Evolutionary conservation across 2,797 vertebrate genomes (phyloP).

Genomic region (Hipposideros larvatus): DNA sequence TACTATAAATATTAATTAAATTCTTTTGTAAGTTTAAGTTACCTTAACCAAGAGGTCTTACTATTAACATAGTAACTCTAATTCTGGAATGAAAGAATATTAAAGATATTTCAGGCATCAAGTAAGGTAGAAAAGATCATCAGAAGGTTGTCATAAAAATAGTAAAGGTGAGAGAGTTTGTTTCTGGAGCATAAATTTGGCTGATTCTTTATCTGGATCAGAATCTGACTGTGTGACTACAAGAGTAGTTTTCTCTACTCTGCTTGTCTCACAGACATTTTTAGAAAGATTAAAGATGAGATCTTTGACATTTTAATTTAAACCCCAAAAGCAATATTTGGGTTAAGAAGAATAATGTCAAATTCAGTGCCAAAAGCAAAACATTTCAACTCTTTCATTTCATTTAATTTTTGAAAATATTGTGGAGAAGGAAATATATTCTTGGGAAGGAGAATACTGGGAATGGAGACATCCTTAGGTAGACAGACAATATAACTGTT

Average conservation of each 20-base stretch:
- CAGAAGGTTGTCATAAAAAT: background rate
- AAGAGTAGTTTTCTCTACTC: background rate
- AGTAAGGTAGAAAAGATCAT: background rate
- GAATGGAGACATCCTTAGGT: background rate
- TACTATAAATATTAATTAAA: background rate
- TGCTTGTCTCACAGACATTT: background rate
- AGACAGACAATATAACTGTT: background rate
- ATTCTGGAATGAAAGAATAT: background rate
- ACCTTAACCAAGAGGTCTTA: background rate
- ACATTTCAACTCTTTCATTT: slow-evolving; percentile 50
- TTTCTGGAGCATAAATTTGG: background rate
- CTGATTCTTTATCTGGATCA: slow-evolving; percentile 4
- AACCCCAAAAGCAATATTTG: slow-evolving; percentile 34
- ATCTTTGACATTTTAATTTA: slow-evolving; percentile 46
- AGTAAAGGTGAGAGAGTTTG: background rate
- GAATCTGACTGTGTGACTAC: background rate
- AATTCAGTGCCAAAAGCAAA: slow-evolving; percentile 17
- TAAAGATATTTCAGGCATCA: slow-evolving; percentile 17
- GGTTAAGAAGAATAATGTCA: slow-evolving; percentile 41
- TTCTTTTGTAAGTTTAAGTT: background rate
- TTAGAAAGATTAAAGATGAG: slow-evolving; percentile 46
- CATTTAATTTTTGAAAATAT: slow-evolving; percentile 29
- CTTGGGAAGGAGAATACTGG: slow-evolving; percentile 15
- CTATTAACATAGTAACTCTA: slow-evolving; percentile 10
- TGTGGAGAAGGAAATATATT: background rate